Evolutionary conservation across 2,797 vertebrate genomes (phyloP).

Genomic region (Falco cherrug): DNA sequence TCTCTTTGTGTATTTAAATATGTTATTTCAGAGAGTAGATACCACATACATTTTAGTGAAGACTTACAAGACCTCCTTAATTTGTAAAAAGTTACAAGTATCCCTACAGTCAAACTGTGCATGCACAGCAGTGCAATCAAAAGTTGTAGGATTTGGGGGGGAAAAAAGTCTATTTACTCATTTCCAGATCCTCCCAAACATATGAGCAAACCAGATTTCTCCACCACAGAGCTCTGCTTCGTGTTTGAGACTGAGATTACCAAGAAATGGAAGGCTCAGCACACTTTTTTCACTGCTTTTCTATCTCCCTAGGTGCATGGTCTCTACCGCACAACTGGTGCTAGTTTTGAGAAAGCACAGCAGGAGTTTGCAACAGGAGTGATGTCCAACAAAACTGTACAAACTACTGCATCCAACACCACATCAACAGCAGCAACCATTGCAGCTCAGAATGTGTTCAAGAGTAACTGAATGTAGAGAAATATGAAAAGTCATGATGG

Average conservation of each 20-base stretch:
- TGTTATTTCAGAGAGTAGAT: not conserved
- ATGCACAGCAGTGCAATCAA: not conserved
- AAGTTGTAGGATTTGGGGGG: not conserved
- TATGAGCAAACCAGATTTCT: not conserved
- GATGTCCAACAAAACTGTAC: slow-evolving; percentile 98
- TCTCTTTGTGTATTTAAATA: not conserved
- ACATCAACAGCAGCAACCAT: slow-evolving; percentile 87
- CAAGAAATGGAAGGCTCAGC: rapidly evolving
- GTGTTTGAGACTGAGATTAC: rapidly evolving
- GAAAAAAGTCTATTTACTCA: not conserved
- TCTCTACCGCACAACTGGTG: slow-evolving; percentile 93
- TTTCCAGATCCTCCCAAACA: not conserved
- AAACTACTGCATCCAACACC: slow-evolving; percentile 89
- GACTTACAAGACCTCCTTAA: rapidly evolving
- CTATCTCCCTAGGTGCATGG: slow-evolving; percentile 84
- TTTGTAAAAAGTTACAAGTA: not conserved
- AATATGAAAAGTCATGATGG: not conserved
- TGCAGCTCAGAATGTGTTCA: slow-evolving; percentile 88
- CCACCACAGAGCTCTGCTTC: not conserved
- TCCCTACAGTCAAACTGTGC: not conserved
- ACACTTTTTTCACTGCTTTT: not conserved
- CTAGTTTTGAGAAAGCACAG: slow-evolving; percentile 97
- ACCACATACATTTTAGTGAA: not conserved
- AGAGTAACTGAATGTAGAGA: slow-evolving; percentile 88
- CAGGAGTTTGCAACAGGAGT: slow-evolving; percentile 96